These are phyloP conservation scores for Lamellibrachia columna DNA, from an alignment of 2,888 invertebrate species.

Conservation along the genomic window DNA sequence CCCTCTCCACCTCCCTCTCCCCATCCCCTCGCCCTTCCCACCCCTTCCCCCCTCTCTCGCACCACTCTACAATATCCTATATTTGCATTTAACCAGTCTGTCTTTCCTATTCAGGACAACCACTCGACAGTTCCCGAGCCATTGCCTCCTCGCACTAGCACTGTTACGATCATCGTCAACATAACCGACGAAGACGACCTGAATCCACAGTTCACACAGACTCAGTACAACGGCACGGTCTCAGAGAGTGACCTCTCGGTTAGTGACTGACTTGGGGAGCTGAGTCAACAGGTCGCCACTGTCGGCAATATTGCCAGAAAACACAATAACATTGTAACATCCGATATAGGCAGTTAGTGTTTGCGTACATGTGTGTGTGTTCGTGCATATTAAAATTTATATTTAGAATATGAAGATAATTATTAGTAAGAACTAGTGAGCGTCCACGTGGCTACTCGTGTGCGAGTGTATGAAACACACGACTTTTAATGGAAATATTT, in stretches of 20 bases:
- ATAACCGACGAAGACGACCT: background rate
- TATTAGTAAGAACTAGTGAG: no score
- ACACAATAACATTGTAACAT: no score
- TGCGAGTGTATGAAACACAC: background rate
- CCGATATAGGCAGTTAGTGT: background rate
- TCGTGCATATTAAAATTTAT: no score
- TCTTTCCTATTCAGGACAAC: background rate
- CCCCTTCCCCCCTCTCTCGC: no score
- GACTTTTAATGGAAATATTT: background rate
- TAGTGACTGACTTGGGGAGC: background rate
- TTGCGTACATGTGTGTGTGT: no score
- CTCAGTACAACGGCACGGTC: background rate
- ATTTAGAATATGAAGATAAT: no score
- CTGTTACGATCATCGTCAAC: background rate
- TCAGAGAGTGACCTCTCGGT: background rate
- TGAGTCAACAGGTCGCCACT: background rate
- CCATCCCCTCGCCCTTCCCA: no score
- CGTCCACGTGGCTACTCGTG: background rate
- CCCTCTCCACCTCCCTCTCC: no score
- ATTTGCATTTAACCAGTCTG: no score
- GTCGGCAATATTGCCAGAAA: no score
- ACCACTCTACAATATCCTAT: no score
- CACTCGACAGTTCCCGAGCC: background rate
- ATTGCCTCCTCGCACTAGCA: background rate
- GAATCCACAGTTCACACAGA: background rate